These are phyloP conservation scores for Sycophila sp. DNA, from an alignment of 1,140 invertebrate species.

Conservation along the genomic window DNA sequence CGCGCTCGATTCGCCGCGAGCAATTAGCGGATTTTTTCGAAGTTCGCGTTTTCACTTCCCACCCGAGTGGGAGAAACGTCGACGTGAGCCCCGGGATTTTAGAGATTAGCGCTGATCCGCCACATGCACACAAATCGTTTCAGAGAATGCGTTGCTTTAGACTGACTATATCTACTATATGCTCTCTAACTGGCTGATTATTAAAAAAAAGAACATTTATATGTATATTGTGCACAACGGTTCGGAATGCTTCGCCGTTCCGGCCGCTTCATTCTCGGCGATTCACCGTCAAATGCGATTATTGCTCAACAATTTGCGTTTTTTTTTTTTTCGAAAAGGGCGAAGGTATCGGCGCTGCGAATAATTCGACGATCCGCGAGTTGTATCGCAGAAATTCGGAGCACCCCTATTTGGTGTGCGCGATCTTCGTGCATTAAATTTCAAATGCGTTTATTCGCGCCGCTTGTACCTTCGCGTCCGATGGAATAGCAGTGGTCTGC, in stretches of 20 bases:
- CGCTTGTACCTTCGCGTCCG: not conserved
- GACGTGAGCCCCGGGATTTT: not conserved
- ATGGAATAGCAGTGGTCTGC: too few relatives aligned
- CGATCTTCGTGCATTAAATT: not conserved
- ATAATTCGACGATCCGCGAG: not conserved
- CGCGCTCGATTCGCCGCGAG: not conserved
- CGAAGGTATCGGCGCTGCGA: not conserved
- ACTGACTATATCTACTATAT: not conserved
- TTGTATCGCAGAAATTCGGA: not conserved
- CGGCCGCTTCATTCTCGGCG: conserved; percentile 1
- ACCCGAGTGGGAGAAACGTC: too few relatives aligned
- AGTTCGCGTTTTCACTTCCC: too few relatives aligned
- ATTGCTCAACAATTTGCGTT: not conserved
- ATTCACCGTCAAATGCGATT: not conserved
- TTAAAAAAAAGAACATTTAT: not conserved
- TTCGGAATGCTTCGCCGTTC: not conserved
- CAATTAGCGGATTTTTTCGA: too few relatives aligned
- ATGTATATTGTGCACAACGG: too few relatives aligned
- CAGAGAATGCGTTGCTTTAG: conserved; percentile 28
- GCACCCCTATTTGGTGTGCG: not conserved
- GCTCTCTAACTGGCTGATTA: not conserved
- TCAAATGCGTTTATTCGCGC: not conserved
- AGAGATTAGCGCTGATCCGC: conserved; percentile 5
- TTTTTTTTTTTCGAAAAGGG: not conserved
- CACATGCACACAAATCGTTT: conserved; percentile 12